A percentile compares a stretch with the other conserved stretches of the same genome.
Conservation (phyloP, 2,113 vertebrate genomes). For the Lynx canadensis region DNA sequence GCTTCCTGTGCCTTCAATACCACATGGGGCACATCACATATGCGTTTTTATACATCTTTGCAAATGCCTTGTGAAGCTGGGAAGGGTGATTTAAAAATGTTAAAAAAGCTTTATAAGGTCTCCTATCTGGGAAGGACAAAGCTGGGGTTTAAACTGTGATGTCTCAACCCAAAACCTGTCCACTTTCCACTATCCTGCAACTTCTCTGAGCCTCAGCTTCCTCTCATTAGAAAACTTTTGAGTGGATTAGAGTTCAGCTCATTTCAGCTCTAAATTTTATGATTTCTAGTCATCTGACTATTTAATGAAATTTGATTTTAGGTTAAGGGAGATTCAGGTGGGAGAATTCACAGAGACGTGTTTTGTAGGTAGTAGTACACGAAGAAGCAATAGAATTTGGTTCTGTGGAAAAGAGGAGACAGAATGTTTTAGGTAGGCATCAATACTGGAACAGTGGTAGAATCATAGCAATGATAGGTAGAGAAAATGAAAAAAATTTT, state of each 20-base stretch:
- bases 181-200: background rate
- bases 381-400: background rate
- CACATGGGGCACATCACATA: background rate
- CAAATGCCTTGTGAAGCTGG: background rate
- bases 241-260: background rate
- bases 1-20: background rate
- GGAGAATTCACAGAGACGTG: background rate
- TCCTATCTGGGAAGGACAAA: background rate
- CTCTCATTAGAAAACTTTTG: background rate
- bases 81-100: background rate
- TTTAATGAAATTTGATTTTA: background rate
- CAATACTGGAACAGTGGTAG: background rate
- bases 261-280: background rate
- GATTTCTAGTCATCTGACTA: background rate
- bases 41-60: background rate
- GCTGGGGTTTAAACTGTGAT: background rate
- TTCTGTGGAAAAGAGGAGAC: background rate
- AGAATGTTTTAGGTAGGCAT: background rate
- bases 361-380: background rate
- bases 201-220: background rate
- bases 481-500: background rate
- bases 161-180: background rate
- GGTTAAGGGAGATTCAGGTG: background rate
- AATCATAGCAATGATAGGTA: background rate
- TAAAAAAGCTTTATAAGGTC: background rate